These are phyloP conservation scores for Pygoscelis adeliae DNA, from an alignment of 2,113 vertebrate genomes.

Conservation along the genomic window DNA sequence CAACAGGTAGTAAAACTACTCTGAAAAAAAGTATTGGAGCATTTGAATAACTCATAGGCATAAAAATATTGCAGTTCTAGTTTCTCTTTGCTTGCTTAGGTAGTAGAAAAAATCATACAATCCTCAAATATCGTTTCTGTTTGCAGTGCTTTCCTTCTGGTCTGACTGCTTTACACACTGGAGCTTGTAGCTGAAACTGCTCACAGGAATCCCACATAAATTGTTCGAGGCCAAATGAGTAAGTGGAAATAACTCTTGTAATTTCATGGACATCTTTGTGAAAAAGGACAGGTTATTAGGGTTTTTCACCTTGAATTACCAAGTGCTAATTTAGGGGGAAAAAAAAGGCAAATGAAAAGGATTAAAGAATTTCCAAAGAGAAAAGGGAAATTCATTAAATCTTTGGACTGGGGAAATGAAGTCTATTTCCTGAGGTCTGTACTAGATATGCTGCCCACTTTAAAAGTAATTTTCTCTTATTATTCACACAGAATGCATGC, in stretches of 20 bases:
- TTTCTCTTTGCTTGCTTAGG: background rate
- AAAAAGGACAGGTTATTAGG: background rate
- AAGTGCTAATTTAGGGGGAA: accelerated
- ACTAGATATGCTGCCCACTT: background rate
- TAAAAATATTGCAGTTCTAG: background rate
- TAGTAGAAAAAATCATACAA: background rate
- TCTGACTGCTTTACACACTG: background rate
- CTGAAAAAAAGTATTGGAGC: background rate
- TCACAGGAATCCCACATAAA: background rate
- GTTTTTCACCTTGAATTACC: background rate
- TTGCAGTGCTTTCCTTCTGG: background rate
- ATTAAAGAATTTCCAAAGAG: background rate
- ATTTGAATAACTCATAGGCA: background rate
- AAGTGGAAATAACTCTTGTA: background rate
- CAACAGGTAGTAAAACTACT: background rate
- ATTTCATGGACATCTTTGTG: background rate
- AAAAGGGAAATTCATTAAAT: background rate
- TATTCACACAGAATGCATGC: background rate
- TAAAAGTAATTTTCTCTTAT: background rate
- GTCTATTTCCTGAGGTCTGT: background rate
- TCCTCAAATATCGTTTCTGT: background rate
- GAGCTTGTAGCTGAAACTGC: background rate
- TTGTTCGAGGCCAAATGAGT: background rate
- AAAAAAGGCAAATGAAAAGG: background rate
- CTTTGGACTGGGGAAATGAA: background rate